Evolutionary conservation across 2,113 vertebrate genomes (phyloP).

Genomic region (Eurystomus gularis): DNA sequence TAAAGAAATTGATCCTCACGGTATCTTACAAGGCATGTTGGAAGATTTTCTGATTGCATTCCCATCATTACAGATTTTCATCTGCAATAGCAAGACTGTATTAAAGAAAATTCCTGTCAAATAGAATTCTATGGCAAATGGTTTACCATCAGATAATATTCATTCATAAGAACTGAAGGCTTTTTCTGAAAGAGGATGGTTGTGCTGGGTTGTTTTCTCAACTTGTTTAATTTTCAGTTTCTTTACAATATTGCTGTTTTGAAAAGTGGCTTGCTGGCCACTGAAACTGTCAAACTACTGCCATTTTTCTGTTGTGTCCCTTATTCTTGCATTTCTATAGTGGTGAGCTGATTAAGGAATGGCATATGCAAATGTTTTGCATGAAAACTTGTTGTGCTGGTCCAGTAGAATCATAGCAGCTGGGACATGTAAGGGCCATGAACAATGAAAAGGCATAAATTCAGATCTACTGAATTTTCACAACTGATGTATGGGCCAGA

Average conservation of each 20-base stretch:
- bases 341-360: neutral
- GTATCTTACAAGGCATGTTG: neutral
- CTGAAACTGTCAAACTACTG: neutral
- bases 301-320: neutral
- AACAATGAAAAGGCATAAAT: neutral
- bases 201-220: neutral
- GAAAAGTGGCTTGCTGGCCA: neutral
- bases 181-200: neutral
- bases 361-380: neutral
- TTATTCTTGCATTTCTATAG: neutral
- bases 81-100: neutral
- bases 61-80: neutral
- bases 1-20: neutral
- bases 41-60: neutral
- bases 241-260: neutral
- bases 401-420: neutral
- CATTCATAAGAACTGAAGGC: neutral
- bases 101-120: neutral
- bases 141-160: neutral
- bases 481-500: neutral
- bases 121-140: neutral
- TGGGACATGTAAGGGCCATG: neutral
- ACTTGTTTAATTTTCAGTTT: neutral
- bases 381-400: neutral
- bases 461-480: neutral